phyloP scores from a whole-genome alignment of 2,888 invertebrate genomes.

The Lasius fuliginosus region DNA sequence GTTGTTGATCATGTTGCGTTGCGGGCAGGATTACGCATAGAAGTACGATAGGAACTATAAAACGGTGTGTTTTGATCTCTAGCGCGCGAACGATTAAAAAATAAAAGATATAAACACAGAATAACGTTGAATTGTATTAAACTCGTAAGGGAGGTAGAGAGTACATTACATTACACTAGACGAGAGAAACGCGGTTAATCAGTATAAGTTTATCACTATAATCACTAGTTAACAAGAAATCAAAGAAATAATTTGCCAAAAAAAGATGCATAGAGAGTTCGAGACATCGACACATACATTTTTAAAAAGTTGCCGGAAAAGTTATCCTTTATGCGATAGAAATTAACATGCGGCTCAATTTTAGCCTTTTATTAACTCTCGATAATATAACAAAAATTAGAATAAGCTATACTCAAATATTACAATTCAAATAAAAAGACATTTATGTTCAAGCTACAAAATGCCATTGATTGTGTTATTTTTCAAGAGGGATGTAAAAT shows the following conservation, averaged over 20 bases:
- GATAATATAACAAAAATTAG: slow-evolving; percentile 10
- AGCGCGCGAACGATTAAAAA: slow-evolving; percentile 61
- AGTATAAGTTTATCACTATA: slow-evolving; percentile 4
- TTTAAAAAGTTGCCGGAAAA: slow-evolving; percentile 3
- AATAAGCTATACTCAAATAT: slow-evolving; percentile 9
- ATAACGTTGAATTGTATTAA: slow-evolving; percentile 39
- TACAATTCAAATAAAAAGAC: not conserved
- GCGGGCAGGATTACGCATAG: slow-evolving; percentile 59
- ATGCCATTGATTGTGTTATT: slow-evolving; percentile 18
- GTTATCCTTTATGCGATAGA: slow-evolving; percentile 31
- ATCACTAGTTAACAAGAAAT: slow-evolving; percentile 40
- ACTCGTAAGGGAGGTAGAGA: slow-evolving; percentile 27
- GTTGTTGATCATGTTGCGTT: slow-evolving; percentile 83
- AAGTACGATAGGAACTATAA: slow-evolving; percentile 47
- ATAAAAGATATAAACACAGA: slow-evolving; percentile 71
- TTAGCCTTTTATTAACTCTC: slow-evolving; percentile 22
- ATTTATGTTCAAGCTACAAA: slow-evolving; percentile 16
- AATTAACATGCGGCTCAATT: slow-evolving; percentile 21
- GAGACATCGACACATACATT: slow-evolving; percentile 40
- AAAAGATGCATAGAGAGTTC: slow-evolving; percentile 31
- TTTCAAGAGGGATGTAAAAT: slow-evolving; percentile 13
- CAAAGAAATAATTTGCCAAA: slow-evolving; percentile 21
- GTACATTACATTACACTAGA: slow-evolving; percentile 34
- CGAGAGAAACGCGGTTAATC: slow-evolving; percentile 42
- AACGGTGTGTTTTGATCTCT: slow-evolving; percentile 47